A percentile compares a stretch with the other conserved stretches of the same genome.
phyloP scores from a whole-genome alignment of 2,888 invertebrate species.

The Mantis religiosa region DNA sequence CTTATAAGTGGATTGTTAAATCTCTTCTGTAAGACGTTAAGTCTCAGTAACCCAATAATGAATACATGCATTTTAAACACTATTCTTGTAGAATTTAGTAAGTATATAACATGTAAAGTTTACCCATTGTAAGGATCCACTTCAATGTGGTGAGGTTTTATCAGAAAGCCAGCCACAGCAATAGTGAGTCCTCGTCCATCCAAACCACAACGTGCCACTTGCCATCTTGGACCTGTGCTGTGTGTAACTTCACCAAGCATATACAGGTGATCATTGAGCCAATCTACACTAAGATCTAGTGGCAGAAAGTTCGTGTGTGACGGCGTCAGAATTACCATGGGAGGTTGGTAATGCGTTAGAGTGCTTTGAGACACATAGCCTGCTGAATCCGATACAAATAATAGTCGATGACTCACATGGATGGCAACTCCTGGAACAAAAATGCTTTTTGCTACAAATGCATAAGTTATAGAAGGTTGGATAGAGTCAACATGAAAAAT shows the following conservation, averaged over 20 bases:
- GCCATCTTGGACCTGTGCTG: conserved; percentile 38
- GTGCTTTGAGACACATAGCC: conserved; percentile 58
- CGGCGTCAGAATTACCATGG: conserved; percentile 52
- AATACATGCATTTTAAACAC: too few relatives aligned
- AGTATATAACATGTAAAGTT: conserved; percentile 34
- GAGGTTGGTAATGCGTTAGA: conserved; percentile 38
- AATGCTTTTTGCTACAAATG: too few relatives aligned
- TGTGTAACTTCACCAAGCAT: conserved; percentile 70
- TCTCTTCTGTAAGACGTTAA: too few relatives aligned
- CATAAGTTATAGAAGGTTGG: too few relatives aligned
- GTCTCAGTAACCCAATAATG: too few relatives aligned
- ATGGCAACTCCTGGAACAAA: conserved; percentile 63
- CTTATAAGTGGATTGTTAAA: too few relatives aligned
- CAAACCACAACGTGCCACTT: conserved; percentile 68
- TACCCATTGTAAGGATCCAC: conserved; percentile 91
- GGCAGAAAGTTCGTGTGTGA: conserved; percentile 60
- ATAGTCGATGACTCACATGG: conserved; percentile 61
- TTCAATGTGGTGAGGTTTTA: conserved; percentile 73
- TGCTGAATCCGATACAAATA: conserved; percentile 73
- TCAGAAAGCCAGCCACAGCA: conserved; percentile 64
- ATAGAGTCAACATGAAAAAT: too few relatives aligned
- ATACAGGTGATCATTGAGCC: conserved; percentile 82
- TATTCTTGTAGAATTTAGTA: background rate
- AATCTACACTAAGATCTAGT: conserved; percentile 75
- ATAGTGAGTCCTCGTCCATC: conserved; percentile 67